A percentile compares a stretch with the other conserved stretches of the same genome.
phyloP scores from a whole-genome alignment of 2,113 vertebrate genomes.

The Peromyscus maniculatus region DNA sequence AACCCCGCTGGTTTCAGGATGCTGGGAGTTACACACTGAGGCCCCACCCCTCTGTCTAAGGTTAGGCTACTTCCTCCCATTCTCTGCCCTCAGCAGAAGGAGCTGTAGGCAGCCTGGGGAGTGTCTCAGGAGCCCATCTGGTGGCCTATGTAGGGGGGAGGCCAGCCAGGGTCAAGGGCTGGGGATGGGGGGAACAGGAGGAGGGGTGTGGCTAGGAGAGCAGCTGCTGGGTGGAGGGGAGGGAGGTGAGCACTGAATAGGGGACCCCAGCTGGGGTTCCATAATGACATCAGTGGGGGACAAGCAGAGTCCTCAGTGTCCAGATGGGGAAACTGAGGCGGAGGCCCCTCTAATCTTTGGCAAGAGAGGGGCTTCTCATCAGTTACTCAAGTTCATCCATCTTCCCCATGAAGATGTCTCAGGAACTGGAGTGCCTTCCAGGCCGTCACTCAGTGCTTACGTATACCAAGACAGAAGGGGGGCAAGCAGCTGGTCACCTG shows the following conservation, averaged over 20 bases:
- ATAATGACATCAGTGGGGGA: slow-evolving; percentile 77
- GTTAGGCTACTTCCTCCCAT: background rate
- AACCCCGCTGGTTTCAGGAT: slow-evolving; percentile 2
- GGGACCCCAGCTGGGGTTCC: slow-evolving; percentile 82
- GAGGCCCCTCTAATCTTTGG: slow-evolving; percentile 45
- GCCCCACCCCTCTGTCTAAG: background rate
- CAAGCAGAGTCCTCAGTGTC: slow-evolving; percentile 66
- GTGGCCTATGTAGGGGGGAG: slow-evolving; percentile 64
- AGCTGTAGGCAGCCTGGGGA: slow-evolving; percentile 63
- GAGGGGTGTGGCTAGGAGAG: slow-evolving; percentile 72
- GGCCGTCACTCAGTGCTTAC: background rate
- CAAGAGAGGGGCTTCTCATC: slow-evolving; percentile 31
- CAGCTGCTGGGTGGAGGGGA: slow-evolving; percentile 74
- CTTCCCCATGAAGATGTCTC: slow-evolving; percentile 26
- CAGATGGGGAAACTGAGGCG: slow-evolving; percentile 82
- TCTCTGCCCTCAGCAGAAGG: slow-evolving; percentile 18
- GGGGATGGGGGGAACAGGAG: slow-evolving; percentile 65
- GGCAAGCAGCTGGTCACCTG: slow-evolving; percentile 68
- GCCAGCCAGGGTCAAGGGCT: slow-evolving; percentile 81
- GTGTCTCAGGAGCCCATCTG: slow-evolving; percentile 80
- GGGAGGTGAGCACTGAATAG: slow-evolving; percentile 72
- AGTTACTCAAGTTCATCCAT: slow-evolving; percentile 41
- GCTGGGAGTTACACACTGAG: background rate
- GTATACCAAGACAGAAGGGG: background rate
- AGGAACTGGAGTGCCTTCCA: background rate